A percentile compares a stretch with the other conserved stretches of the same genome.
Conservation (phyloP, 2,888 invertebrate genomes). For the Selenia dentaria region DNA sequence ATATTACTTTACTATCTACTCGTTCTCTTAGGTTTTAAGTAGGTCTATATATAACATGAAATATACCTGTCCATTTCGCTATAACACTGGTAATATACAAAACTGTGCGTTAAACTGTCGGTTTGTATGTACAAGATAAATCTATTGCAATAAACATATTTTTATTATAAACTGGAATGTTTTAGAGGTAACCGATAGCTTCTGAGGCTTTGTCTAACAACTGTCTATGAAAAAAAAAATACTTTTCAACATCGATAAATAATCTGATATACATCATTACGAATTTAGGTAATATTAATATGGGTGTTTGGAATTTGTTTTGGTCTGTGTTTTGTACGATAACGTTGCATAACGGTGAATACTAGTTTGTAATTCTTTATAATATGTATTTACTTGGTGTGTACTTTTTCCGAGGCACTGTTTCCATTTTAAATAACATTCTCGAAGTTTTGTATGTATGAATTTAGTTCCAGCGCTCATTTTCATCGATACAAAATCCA, state of each 20-base stretch:
- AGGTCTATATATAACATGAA: constrained; percentile 34
- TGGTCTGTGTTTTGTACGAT: constrained; percentile 82
- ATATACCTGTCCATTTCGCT: constrained; percentile 37
- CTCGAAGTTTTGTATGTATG: constrained; percentile 11
- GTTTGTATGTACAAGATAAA: constrained; percentile 50
- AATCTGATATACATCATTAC: constrained; percentile 59
- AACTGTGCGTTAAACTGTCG: constrained; percentile 45
- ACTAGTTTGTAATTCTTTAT: constrained; percentile 44
- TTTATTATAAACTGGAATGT: constrained; percentile 62
- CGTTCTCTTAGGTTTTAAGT: constrained; percentile 41
- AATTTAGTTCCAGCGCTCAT: constrained; percentile 7
- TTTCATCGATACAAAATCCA: constrained; percentile 16
- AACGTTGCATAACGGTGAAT: constrained; percentile 69
- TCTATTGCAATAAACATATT: constrained; percentile 47
- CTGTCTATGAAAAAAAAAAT: constrained; percentile 49
- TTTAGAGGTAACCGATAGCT: constrained; percentile 65
- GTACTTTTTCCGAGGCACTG: constrained; percentile 60
- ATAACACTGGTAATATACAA: constrained; percentile 18
- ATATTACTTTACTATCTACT: constrained; percentile 61
- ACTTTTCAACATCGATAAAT: constrained; percentile 66
- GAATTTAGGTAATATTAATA: constrained; percentile 51
- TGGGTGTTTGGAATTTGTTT: constrained; percentile 69
- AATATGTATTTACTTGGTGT: constrained; percentile 40
- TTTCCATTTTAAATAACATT: constrained; percentile 25
- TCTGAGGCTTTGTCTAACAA: constrained; percentile 70